Base-by-base conservation (phyloP, 2,797 vertebrate genomes). In the Tiaroga cobitis region DNA sequence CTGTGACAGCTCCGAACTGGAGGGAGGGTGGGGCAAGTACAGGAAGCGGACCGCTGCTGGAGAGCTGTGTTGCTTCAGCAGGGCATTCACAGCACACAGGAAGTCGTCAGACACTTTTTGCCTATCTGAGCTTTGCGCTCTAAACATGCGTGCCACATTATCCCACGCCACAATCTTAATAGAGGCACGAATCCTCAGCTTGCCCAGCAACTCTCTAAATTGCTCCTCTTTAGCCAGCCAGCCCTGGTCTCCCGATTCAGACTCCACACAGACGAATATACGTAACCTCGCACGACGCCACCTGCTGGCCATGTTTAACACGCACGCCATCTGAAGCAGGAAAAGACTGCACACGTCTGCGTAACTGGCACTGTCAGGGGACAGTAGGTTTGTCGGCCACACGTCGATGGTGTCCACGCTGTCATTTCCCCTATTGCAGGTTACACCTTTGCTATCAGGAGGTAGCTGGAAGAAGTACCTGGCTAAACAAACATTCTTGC, bases 301-400 rank as follows among this genome's bases (percentile, higher is more conserved):
- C 29, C 96, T 95, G 87, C 49, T 93, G 78, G 97, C 96, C 97
- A 98, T 98, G 94, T 97, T 97, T 80, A 98, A 94, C 81, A 98
- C 96, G 10, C 97, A 98, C 1, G 97, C 97, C 97, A 98, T 98
- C 93, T 98, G 97, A 73, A 98, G 94, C 63, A 97, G 90, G 89
- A 98, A 98, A 73, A 98, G 96, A 89, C 97, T 97, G 87, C 97
- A 97, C 75, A 98, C 95, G 0, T 98, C 97, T 88, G 97, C 93
- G 0, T 95, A 96, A 81, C 92, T 91, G 0, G 92, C 92, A 0
- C 94, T 93, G 67, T 94, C 93, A 0, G 96, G 95, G 79, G 95
- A 94, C 15, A 98, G 92, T 76, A 98, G 92, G 93, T 98, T 96
- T 67, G 97, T 95, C 2, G 97, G 97, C 97, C 97, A 98, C 83